phyloP scores from a whole-genome alignment of 2,113 vertebrate genomes.

The Fregata magnificens region DNA sequence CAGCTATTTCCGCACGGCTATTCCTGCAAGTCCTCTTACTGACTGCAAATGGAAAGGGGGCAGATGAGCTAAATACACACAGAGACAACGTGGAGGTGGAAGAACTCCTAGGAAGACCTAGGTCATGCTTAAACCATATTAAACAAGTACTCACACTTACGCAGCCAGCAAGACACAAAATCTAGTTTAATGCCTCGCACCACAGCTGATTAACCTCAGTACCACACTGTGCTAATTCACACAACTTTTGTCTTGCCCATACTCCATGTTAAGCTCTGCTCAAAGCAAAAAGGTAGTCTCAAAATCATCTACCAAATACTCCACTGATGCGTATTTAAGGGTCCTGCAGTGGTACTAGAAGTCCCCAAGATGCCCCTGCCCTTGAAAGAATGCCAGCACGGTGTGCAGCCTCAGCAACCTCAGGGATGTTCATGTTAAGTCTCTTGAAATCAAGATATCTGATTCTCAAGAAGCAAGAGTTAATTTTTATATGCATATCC shows the following conservation, averaged over 20 bases:
- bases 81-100: background rate
- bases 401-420: background rate
- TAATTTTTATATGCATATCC: background rate
- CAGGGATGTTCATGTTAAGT: rapidly evolving
- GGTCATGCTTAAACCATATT: background rate
- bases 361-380: background rate
- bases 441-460: background rate
- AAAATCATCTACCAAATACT: background rate
- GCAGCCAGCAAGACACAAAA: background rate
- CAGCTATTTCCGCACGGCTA: background rate
- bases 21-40: background rate
- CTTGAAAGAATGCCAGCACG: background rate
- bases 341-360: no score
- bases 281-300: background rate
- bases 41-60: rapidly evolving
- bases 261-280: rapidly evolving
- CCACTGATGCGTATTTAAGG: no score
- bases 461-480: background rate
- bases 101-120: background rate
- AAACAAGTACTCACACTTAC: background rate
- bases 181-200: background rate
- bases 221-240: background rate
- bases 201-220: background rate
- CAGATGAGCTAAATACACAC: background rate
- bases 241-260: background rate